phyloP scores from a whole-genome alignment of 2,888 invertebrate species.

The Macrostomum cliftonense region DNA sequence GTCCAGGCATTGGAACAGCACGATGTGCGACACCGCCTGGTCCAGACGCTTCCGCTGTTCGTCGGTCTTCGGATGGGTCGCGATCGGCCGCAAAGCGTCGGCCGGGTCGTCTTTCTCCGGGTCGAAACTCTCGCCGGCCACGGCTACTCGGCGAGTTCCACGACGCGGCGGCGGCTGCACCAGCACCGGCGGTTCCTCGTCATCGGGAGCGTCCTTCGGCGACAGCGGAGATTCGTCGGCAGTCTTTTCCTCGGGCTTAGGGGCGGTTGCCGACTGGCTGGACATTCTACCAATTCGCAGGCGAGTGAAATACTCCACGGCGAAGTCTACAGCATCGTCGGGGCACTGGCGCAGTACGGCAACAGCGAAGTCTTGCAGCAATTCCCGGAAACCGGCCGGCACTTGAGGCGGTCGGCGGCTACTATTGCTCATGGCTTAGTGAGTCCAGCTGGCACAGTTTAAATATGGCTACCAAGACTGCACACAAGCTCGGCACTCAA shows the following conservation, averaged over 20 bases:
- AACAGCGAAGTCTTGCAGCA: conserved; percentile 84
- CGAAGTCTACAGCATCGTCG: conserved; percentile 67
- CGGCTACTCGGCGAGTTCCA: conserved; percentile 27
- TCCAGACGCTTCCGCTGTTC: conserved; percentile 70
- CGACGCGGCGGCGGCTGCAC: conserved; percentile 1
- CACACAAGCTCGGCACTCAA: too few species aligned
- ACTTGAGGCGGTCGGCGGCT: conserved; percentile 39
- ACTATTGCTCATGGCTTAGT: too few species aligned
- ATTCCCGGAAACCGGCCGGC: conserved; percentile 78
- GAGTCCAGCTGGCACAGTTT: too few species aligned
- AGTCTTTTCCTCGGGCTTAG: too few species aligned
- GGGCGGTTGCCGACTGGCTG: too few species aligned
- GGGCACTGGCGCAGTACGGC: conserved; percentile 81
- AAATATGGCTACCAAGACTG: too few species aligned
- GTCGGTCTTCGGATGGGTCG: conserved; percentile 75
- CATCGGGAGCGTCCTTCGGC: conserved; percentile 1
- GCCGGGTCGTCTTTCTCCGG: conserved; percentile 83
- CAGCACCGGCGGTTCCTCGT: conserved; percentile 16
- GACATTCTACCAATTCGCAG: too few species aligned
- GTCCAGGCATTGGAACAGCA: conserved; percentile 80
- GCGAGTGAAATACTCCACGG: conserved; percentile 61
- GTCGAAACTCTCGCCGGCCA: conserved; percentile 89
- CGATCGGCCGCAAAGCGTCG: conserved; percentile 36
- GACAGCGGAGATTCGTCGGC: background rate
- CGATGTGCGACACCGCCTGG: conserved; percentile 71